Conservation (phyloP, 2,888 invertebrate genomes). For the Eupithecia exiguata region DNA sequence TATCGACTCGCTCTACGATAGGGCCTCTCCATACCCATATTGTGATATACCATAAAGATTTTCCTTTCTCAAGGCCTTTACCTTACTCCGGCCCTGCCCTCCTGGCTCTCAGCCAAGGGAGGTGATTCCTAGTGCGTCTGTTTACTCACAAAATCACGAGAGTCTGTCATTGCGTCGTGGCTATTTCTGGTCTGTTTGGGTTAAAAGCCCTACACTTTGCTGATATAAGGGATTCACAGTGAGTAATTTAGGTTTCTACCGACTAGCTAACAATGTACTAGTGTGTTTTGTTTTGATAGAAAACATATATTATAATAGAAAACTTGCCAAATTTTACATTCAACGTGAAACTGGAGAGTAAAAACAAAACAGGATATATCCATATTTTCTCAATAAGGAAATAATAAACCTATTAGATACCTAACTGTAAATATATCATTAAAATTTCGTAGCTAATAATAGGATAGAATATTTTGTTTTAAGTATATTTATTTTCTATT, state of each 20-base stretch:
- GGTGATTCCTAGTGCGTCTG: slow-evolving; percentile 25
- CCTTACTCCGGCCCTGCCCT: slow-evolving; percentile 15
- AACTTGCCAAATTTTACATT: neutral
- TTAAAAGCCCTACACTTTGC: slow-evolving; percentile 9
- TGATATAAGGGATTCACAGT: neutral
- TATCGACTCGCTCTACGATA: too few relatives aligned
- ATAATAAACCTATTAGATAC: neutral
- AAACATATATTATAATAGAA: neutral
- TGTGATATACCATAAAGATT: too few relatives aligned
- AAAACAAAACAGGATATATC: neutral
- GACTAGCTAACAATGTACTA: too few relatives aligned
- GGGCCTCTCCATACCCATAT: too few relatives aligned
- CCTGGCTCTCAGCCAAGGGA: slow-evolving; percentile 24
- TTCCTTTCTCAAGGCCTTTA: neutral
- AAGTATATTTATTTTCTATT: too few relatives aligned
- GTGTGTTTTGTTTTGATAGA: neutral
- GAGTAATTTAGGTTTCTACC: neutral
- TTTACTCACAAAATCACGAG: slow-evolving; percentile 28
- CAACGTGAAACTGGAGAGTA: neutral
- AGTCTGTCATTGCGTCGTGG: slow-evolving; percentile 17
- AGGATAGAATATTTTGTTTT: too few relatives aligned
- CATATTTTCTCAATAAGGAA: neutral
- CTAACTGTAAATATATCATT: too few relatives aligned
- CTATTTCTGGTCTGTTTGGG: slow-evolving; percentile 20
- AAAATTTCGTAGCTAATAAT: too few relatives aligned